Conservation (phyloP, 2,888 invertebrate genomes). For the Plagiodera versicolora region DNA sequence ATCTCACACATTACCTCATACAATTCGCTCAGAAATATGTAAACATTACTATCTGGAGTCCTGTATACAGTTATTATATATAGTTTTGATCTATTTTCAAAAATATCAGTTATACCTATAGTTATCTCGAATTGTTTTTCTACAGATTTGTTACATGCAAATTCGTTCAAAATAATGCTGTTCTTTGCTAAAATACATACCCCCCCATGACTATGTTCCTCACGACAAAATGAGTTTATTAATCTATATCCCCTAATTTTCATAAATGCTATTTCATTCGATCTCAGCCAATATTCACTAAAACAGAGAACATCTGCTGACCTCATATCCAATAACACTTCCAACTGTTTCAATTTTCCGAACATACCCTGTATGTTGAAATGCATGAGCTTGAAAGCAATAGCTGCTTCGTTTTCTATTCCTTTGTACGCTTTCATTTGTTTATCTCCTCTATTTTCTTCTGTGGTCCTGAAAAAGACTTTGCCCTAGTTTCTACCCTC, state of each 20-base stretch:
- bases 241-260: not conserved
- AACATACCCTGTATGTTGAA: not conserved
- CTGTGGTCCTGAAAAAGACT: not conserved
- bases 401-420: not conserved
- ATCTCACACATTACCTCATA: conserved; percentile 10
- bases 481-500: not conserved
- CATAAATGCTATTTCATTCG: not conserved
- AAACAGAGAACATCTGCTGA: not conserved
- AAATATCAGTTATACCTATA: not conserved
- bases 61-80: conserved; percentile 1
- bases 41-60: conserved; percentile 2
- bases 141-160: not conserved
- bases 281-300: not conserved
- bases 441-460: not conserved
- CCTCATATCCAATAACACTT: not conserved
- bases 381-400: not conserved
- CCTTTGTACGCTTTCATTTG: not conserved
- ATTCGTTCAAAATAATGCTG: not conserved
- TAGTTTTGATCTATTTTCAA: not conserved
- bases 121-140: conserved; percentile 3
- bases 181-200: not conserved
- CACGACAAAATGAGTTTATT: conserved; percentile 4
- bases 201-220: not conserved
- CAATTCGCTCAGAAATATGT: not conserved
- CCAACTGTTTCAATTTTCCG: not conserved